Evolutionary conservation across 2,888 invertebrate species (phyloP).

Genomic region (Sericinus montela): DNA sequence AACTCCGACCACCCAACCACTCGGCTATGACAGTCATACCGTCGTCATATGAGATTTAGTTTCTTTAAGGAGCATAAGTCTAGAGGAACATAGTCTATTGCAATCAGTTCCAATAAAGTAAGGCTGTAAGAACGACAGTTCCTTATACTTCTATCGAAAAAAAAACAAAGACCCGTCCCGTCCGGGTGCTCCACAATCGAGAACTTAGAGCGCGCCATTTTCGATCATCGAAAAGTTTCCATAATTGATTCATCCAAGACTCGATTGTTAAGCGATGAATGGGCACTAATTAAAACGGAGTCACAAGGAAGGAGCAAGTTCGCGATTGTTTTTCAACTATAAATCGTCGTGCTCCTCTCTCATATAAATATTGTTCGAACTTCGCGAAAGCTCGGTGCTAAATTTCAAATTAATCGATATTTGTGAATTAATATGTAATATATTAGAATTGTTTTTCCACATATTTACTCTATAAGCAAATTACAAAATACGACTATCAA

Average conservation of each 20-base stretch:
- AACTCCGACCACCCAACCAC: no score
- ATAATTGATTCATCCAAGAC: conserved; percentile 76
- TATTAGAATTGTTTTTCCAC: conserved; percentile 28
- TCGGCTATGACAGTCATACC: no score
- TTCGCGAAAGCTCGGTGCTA: conserved; percentile 59
- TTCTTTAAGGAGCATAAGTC: neutral
- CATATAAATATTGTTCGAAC: conserved; percentile 69
- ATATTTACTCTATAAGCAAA: neutral
- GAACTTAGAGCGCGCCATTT: conserved; percentile 74
- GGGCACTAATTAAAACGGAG: conserved; percentile 80
- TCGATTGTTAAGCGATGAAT: conserved; percentile 77
- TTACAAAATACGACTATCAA: conserved; percentile 4
- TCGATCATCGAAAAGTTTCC: conserved; percentile 76
- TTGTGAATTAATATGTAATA: conserved; percentile 46
- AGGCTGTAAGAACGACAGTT: conserved; percentile 5
- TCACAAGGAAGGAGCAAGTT: conserved; percentile 72
- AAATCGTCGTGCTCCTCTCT: conserved; percentile 63
- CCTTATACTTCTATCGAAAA: conserved; percentile 6
- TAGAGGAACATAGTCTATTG: conserved; percentile 8
- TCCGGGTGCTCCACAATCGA: conserved; percentile 51
- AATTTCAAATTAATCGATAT: conserved; percentile 70
- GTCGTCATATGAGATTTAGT: no score
- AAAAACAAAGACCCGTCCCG: conserved; percentile 28
- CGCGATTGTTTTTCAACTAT: conserved; percentile 71
- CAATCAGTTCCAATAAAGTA: conserved; percentile 13